Conservation (phyloP, 2,888 invertebrate species). For the Gortyna flavago region DNA sequence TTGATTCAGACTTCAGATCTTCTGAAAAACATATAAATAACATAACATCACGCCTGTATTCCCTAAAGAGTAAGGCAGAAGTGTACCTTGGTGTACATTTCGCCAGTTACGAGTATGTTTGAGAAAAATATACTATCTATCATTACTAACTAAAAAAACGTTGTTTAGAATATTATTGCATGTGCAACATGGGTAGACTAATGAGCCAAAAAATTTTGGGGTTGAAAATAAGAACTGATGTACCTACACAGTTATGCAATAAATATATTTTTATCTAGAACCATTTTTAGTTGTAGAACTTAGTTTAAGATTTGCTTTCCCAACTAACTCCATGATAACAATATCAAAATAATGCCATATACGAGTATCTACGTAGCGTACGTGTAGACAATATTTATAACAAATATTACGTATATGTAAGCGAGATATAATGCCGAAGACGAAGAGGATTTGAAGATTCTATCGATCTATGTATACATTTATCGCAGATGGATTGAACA, state of each 20-base stretch:
- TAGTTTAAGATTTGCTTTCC: background rate
- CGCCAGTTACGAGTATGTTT: background rate
- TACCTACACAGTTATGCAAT: no score
- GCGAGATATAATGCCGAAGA: background rate
- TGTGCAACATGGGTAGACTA: no score
- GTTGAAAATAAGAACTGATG: no score
- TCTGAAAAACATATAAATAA: background rate
- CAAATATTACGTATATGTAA: background rate
- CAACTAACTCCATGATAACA: background rate
- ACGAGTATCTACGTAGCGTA: background rate
- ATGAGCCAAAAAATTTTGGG: no score
- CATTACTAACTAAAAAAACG: background rate
- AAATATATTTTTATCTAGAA: background rate
- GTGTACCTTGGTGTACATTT: no score
- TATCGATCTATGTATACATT: background rate
- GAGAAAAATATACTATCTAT: background rate
- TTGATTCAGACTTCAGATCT: background rate
- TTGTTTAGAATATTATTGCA: background rate
- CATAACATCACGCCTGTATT: background rate
- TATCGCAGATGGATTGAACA: no score
- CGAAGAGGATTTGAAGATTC: conserved; percentile 10
- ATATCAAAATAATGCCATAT: conserved; percentile 4
- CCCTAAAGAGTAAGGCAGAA: background rate
- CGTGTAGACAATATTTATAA: conserved; percentile 9
- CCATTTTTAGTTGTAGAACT: background rate